Conservation (phyloP, 2,113 vertebrate genomes). For the Xiphorhynchus elegans region DNA sequence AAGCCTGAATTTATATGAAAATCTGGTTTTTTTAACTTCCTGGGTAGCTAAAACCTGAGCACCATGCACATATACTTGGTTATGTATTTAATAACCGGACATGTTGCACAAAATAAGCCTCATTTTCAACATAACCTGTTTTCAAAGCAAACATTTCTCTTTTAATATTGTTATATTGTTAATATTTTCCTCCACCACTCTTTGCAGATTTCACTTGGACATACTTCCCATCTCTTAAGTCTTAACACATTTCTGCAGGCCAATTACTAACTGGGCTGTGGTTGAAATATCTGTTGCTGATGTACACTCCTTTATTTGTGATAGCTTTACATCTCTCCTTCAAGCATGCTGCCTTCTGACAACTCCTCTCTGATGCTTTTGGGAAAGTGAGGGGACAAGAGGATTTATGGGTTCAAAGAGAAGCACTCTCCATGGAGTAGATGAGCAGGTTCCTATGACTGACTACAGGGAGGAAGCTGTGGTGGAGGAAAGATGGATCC, state of each 20-base stretch:
- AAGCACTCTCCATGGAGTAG: background rate
- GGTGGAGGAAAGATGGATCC: background rate
- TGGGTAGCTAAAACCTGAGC: slow-evolving; percentile 27
- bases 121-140: slow-evolving; percentile 45
- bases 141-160: slow-evolving; percentile 24
- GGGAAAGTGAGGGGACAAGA: background rate
- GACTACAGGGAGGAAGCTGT: background rate
- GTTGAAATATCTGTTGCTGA: background rate
- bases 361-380: background rate
- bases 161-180: background rate
- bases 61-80: background rate
- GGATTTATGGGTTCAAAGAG: background rate
- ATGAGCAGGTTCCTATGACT: background rate
- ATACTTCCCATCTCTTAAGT: background rate
- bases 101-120: slow-evolving; percentile 33
- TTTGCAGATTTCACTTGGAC: background rate
- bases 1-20: slow-evolving; percentile 48
- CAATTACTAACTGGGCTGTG: background rate
- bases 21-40: slow-evolving; percentile 52
- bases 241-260: background rate
- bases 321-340: background rate
- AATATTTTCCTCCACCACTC: background rate
- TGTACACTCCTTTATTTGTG: background rate
- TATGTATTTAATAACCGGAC: background rate
- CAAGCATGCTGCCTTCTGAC: background rate